phyloP scores from a whole-genome alignment of 1,140 invertebrate genomes.

The Andricus grossulariae region DNA sequence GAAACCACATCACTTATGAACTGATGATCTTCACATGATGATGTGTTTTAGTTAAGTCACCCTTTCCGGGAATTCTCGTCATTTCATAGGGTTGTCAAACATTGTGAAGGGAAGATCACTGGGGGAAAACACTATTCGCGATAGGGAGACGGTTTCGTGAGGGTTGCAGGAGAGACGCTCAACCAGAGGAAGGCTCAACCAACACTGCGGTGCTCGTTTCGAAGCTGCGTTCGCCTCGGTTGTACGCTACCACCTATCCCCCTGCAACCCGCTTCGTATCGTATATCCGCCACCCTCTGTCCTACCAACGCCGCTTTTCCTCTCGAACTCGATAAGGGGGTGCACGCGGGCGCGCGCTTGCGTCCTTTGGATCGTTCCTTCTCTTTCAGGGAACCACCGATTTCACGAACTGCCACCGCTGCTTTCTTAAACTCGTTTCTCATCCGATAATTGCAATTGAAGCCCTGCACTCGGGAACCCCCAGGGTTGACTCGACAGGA shows the following conservation, averaged over 20 bases:
- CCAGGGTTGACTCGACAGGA: constrained; percentile 16
- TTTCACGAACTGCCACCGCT: constrained; percentile 59
- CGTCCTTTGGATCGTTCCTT: constrained; percentile 40
- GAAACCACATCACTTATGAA: constrained; percentile 61
- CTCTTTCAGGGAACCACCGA: constrained; percentile 54
- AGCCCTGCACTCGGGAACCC: constrained; percentile 33
- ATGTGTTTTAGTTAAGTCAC: constrained; percentile 16
- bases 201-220: constrained; percentile 64
- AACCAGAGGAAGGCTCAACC: constrained; percentile 63
- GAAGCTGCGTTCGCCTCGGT: constrained; percentile 58
- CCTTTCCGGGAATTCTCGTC: constrained; percentile 39
- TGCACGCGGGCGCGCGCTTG: constrained; percentile 49
- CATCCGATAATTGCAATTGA: constrained; percentile 50
- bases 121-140: constrained; percentile 50
- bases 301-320: constrained; percentile 57
- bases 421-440: constrained; percentile 63
- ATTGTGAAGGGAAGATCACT: constrained; percentile 32
- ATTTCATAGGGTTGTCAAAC: constrained; percentile 43
- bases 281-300: constrained; percentile 38
- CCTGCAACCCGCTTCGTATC: constrained; percentile 38
- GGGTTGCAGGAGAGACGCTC: constrained; percentile 12
- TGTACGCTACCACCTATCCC: constrained; percentile 47
- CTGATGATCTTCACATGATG: constrained; percentile 61
- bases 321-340: constrained; percentile 72
- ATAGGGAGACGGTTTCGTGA: constrained; percentile 41